A percentile compares a stretch with the other conserved stretches of the same genome.
phyloP scores from a whole-genome alignment of 2,888 invertebrate species.

The Schizotus pectinicornis region DNA sequence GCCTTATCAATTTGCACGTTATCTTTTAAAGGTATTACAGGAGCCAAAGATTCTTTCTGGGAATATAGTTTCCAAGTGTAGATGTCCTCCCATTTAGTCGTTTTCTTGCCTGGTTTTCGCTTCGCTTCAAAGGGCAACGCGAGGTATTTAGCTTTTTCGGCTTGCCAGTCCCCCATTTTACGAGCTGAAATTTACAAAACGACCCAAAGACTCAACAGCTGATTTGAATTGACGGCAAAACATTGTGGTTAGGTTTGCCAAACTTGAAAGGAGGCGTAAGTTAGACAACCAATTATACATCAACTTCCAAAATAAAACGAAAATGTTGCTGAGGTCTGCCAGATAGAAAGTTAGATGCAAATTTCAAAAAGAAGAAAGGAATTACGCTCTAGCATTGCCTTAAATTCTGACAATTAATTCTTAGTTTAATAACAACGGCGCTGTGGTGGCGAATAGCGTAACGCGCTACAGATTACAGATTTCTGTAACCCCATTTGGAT shows the following conservation, averaged over 20 bases:
- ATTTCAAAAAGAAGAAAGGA: not conserved
- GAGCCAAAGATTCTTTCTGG: slow-evolving; percentile 47
- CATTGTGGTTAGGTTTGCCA: slow-evolving; percentile 11
- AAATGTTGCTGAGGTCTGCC: not conserved
- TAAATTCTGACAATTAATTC: too few species aligned
- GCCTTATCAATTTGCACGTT: slow-evolving; percentile 55
- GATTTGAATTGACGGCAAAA: slow-evolving; percentile 10
- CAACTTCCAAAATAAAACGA: not conserved
- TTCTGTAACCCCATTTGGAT: too few species aligned
- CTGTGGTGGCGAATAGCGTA: too few species aligned
- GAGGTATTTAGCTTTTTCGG: slow-evolving; percentile 63
- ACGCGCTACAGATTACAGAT: too few species aligned
- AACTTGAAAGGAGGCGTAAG: too few species aligned
- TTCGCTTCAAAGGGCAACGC: slow-evolving; percentile 63
- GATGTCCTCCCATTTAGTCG: slow-evolving; percentile 58
- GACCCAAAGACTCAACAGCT: not conserved
- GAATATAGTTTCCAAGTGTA: slow-evolving; percentile 66
- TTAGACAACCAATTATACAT: slow-evolving; percentile 13
- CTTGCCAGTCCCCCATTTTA: slow-evolving; percentile 54
- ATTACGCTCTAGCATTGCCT: too few species aligned
- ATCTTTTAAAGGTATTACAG: slow-evolving; percentile 48
- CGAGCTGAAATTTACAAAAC: slow-evolving; percentile 2
- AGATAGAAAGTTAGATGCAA: not conserved
- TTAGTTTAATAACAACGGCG: too few species aligned
- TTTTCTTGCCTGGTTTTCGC: slow-evolving; percentile 59